phyloP scores from a whole-genome alignment of 2,888 invertebrate genomes.

The Gnatocerus cornutus region DNA sequence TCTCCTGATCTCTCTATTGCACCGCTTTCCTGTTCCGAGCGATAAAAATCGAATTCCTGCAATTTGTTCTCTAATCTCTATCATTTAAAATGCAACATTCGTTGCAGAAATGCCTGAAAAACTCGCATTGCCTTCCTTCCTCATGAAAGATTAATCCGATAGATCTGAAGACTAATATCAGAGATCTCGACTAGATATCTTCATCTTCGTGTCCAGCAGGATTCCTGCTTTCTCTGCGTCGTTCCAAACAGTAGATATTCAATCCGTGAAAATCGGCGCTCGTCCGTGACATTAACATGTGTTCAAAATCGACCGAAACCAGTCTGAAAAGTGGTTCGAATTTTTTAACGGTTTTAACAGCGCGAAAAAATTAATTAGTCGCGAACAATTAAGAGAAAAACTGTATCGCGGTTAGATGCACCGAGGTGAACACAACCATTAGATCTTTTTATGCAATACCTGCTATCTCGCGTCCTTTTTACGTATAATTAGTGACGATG shows the following conservation, averaged over 20 bases:
- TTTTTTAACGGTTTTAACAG: conserved; percentile 18
- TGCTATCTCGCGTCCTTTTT: conserved; percentile 30
- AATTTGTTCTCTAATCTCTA: conserved; percentile 3
- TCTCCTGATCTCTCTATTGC: no score
- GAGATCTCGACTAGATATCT: conserved; percentile 16
- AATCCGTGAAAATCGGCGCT: conserved; percentile 18
- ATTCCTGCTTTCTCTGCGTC: conserved; percentile 26
- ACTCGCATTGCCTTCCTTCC: background rate
- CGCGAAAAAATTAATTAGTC: conserved; percentile 23
- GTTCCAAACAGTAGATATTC: conserved; percentile 12
- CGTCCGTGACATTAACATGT: conserved; percentile 34
- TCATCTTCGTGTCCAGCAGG: conserved; percentile 5
- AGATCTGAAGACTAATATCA: conserved; percentile 11
- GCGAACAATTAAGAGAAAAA: conserved; percentile 12
- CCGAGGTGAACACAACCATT: conserved; percentile 42
- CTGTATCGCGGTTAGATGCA: conserved; percentile 40
- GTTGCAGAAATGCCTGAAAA: conserved; percentile 15
- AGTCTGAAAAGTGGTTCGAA: conserved; percentile 10
- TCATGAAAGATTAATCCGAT: conserved; percentile 31
- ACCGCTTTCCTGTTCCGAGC: background rate
- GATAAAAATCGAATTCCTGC: conserved; percentile 2
- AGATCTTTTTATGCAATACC: conserved; percentile 33
- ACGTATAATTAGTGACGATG: conserved; percentile 43
- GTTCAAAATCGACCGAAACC: conserved; percentile 19
- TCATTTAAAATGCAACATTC: background rate